Conservation (phyloP, 2,888 invertebrate genomes). For the Cryptocephalus primarius region DNA sequence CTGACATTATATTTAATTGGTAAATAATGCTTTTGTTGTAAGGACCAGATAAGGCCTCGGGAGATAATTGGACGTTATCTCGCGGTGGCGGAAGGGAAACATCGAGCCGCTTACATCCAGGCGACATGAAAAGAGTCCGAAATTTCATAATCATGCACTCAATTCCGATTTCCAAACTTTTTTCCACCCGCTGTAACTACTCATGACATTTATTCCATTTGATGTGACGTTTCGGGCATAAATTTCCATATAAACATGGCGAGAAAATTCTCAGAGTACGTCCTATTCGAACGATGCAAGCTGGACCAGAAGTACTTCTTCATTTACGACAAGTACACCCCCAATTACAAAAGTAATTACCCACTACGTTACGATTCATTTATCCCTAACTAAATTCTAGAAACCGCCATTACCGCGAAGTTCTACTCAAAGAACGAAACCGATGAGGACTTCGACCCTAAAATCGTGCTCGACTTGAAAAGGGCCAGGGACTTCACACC, state of each 20-base stretch:
- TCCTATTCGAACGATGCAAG: conserved; percentile 23
- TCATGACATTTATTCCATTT: too few species aligned
- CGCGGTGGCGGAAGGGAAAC: too few species aligned
- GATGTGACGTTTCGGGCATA: too few species aligned
- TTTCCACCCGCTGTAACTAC: too few species aligned
- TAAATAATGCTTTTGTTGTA: too few species aligned
- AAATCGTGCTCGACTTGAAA: conserved; percentile 21
- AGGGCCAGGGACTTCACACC: conserved; percentile 23
- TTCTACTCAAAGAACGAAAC: conserved; percentile 32
- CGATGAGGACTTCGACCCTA: conserved; percentile 18
- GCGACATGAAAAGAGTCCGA: too few species aligned
- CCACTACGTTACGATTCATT: not conserved
- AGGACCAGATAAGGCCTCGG: too few species aligned
- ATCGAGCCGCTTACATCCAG: too few species aligned
- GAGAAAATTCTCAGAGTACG: not conserved
- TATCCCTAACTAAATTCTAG: conserved; percentile 18
- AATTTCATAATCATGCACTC: too few species aligned
- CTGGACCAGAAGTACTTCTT: conserved; percentile 21
- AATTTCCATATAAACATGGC: not conserved
- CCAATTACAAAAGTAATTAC: conserved; percentile 24
- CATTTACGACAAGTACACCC: conserved; percentile 25
- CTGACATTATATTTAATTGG: too few species aligned
- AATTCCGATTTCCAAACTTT: too few species aligned
- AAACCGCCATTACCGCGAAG: conserved; percentile 25
- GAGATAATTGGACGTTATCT: too few species aligned